A percentile compares a stretch with the other conserved stretches of the same genome.
Evolutionary conservation across 1,140 invertebrate species (phyloP).

Genomic region (Trinorchestia longiramus): DNA sequence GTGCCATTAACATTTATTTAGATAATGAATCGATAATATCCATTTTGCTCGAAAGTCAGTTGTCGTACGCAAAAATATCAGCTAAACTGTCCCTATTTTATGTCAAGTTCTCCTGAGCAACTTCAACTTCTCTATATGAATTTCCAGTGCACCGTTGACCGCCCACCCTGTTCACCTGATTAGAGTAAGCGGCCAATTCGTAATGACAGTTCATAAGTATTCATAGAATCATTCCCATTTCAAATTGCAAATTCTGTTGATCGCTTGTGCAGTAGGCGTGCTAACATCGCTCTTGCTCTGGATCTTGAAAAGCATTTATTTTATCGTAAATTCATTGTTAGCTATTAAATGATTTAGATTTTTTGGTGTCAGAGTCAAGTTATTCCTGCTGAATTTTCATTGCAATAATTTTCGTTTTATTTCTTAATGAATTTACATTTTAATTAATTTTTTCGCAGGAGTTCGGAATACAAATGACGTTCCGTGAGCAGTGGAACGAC

Average conservation of each 20-base stretch:
- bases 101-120: no score
- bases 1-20: no score
- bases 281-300: background rate
- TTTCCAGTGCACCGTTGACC: background rate
- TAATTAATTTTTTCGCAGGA: background rate
- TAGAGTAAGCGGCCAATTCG: no score
- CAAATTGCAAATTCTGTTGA: background rate
- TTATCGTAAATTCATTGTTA: background rate
- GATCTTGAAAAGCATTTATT: background rate
- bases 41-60: no score
- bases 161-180: no score
- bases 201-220: background rate
- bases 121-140: background rate
- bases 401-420: background rate
- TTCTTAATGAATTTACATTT: background rate
- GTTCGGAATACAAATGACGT: constrained; percentile 41
- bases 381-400: background rate
- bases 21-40: no score
- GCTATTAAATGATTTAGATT: background rate
- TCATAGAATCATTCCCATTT: background rate
- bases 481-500: constrained; percentile 43
- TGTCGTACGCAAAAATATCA: no score
- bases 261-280: background rate
- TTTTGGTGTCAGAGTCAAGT: background rate
- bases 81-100: no score